Percentiles rank a stretch among this genome's conserved stretches.
These are phyloP conservation scores for Ctenosaura bakeri DNA, from an alignment of 2,797 vertebrate genomes.

Conservation along the genomic window DNA sequence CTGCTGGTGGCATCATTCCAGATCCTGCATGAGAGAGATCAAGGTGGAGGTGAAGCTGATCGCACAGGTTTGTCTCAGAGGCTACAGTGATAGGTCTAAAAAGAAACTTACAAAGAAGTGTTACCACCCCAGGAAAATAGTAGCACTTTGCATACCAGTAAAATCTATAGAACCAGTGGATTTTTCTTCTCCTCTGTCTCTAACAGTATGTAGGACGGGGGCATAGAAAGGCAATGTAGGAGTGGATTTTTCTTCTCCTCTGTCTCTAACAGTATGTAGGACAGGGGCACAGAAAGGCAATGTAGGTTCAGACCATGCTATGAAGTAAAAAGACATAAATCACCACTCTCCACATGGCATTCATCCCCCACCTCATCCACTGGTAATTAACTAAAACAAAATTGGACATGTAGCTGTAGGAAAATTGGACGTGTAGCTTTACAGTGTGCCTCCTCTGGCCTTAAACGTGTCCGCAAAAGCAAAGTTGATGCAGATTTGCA, in stretches of 20 bases:
- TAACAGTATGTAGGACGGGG: no score
- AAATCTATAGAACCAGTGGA: no score
- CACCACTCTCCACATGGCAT: not conserved
- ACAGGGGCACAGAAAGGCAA: no score
- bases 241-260: not conserved
- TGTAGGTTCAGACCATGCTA: not conserved
- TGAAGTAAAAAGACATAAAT: not conserved
- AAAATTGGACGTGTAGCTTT: no score
- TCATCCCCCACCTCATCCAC: not conserved
- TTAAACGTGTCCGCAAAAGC: not conserved
- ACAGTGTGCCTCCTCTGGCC: not conserved
- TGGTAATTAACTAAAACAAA: not conserved
- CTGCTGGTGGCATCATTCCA: not conserved
- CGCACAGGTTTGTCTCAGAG: no score
- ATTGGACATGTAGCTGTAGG: not conserved
- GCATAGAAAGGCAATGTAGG: no score
- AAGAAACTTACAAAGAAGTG: no score
- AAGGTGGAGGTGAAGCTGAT: no score
- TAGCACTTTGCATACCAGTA: no score
- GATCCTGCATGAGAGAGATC: not conserved
- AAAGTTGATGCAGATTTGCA: not conserved
- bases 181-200: no score
- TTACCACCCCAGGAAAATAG: no score
- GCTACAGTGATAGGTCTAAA: no score
- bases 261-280: not conserved